Conservation (phyloP, 1,140 invertebrate genomes). For the Zaprionus africanus region DNA sequence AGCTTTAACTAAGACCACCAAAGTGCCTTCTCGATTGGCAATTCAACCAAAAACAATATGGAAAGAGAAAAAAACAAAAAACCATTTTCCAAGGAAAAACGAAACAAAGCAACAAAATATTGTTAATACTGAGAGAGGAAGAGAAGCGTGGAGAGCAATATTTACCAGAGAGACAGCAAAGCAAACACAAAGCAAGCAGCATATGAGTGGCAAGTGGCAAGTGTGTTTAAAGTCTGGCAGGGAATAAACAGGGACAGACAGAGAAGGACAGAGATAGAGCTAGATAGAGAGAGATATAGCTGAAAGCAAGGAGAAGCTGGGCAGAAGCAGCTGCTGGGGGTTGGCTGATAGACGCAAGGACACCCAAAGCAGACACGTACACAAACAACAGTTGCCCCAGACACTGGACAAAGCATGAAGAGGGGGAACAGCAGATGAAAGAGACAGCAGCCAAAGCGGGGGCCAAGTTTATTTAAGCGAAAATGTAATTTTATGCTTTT, state of each 20-base stretch:
- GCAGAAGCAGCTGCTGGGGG: constrained; percentile 8
- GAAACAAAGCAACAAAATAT: constrained; percentile 7
- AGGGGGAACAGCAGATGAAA: not conserved
- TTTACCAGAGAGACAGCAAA: constrained; percentile 20
- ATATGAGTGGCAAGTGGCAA: constrained; percentile 8
- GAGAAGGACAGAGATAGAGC: not conserved
- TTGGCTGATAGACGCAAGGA: constrained; percentile 20
- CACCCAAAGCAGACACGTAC: constrained; percentile 37
- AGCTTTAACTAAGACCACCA: not conserved
- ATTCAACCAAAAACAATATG: not conserved
- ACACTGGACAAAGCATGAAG: not conserved
- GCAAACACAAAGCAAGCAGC: not conserved
- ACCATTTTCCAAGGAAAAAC: not conserved
- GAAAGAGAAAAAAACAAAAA: not conserved
- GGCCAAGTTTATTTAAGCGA: constrained; percentile 75
- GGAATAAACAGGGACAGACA: not conserved
- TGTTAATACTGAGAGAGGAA: not conserved
- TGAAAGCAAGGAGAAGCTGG: not conserved
- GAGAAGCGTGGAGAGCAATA: constrained; percentile 3
- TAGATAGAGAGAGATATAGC: not conserved
- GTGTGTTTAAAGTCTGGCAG: constrained; percentile 35
- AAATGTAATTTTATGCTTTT: constrained; percentile 83
- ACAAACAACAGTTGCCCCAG: constrained; percentile 29
- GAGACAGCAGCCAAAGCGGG: constrained; percentile 1
- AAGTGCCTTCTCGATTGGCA: not conserved